Evolutionary conservation across 1,140 invertebrate species (phyloP), one percentile per base, ranked within the genome.

Genomic region (Drosophila sulfurigaster): DNA sequence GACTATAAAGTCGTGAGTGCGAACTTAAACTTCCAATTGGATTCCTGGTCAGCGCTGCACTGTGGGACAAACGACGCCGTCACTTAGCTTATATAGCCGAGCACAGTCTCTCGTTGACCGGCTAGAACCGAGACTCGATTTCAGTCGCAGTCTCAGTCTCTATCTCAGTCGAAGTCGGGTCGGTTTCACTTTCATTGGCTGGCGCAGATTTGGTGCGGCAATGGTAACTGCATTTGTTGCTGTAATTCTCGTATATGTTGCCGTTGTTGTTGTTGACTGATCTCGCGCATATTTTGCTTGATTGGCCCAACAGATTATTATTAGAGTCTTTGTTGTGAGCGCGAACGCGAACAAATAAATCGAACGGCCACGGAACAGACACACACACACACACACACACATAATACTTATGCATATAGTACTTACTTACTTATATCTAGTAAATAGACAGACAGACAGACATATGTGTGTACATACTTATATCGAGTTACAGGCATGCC

Each of bases 271-370:
- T 70, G 72, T 75, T 91, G 88, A 91, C 81, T 91, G 88, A 91
- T 91, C 85, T 87, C 78, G 86, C 88, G 89, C 88, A 91, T 91
- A 91, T 91, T 91, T 91, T 89, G 80, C 89, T 91, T 91, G 88
- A 91, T 91, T 91, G 89, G 83, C 88, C 83, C 89, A 91, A 91
- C 85, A 91, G 88, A 91, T 91, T 91, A 91, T 91, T 91, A 91
- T 89, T 81, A 81, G 78, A 78, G 65, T 69, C 75, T 78, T 89
- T 89, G 85, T 70, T 77, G 85, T 71, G 80, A 65, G 77, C 66
- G 63, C 67, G 52, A 62, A 52, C 41, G 63, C 85, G 85, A 80
- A 90, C 85, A 89, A 89, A 89, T 89, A 89, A 89, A 89, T 89
- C 85, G 83, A 88, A 79, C 70, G 80, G 73, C 71, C 76, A 54